Evolutionary conservation across 2,113 vertebrate genomes (phyloP), one percentile per base, ranked within the genome.

Genomic region (Anolis carolinensis): DNA sequence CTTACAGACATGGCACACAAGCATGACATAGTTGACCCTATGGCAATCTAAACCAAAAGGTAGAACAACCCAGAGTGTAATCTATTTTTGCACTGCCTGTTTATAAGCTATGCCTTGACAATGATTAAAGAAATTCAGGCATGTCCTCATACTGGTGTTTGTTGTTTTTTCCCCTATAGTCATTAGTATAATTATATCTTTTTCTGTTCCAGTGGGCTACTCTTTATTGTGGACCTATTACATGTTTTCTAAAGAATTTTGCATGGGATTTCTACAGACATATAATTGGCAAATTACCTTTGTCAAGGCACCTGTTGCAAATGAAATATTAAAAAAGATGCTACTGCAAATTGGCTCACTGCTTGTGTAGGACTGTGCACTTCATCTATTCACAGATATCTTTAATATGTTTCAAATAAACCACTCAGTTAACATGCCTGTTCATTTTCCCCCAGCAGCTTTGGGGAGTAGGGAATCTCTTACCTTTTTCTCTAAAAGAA

Each of bases 401-500:
- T 79, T 77, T n/a, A 67, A 48, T 27, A 27, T 27, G 71, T 2
- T 7, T n/a, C 75, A 20, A 4, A 70, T 11, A 48, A 0, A 77
- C 7, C 0, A 75, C 71, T 63, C 2, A 23, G n/a, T 68, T 10
- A n/a, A 0, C 2, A 70, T 86, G 30, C 3, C 74, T 75, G 70
- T 18, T 83, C 32, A 71, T 48, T 81, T 78, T 79, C 76, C 34
- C 72, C 20, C 27, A 55, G n/a, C 82, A 79, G 79, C 65, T n/a
- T 71, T 90, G 87, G 9, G 65, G 62, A 76, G 14, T 65, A 1
- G 4, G 7, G 9, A 86, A 34, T 79, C 87, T 0, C 0, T 93
- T 93, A 99, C 99, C 97, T 99, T 99, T 96, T 99, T 99, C 93
- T 99, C 99, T 88, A 99, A 97, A 93, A 99, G 97, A 94, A 99